Base-by-base conservation (phyloP, 2,797 vertebrate genomes). In the Amphiprion clarkii region DNA sequence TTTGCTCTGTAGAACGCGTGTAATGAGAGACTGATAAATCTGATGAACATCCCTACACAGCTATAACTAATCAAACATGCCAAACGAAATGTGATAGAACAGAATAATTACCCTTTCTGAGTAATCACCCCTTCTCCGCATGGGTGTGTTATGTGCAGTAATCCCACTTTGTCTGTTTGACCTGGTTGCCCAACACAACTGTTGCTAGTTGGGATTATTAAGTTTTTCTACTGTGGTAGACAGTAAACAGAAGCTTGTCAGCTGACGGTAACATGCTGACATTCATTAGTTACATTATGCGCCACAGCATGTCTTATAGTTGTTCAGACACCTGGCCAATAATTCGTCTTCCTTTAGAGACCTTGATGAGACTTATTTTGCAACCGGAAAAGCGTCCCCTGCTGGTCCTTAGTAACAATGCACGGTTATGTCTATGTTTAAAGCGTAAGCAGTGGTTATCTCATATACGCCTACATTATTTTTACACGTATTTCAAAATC, bases 171-270 rank as follows among this genome's bases (percentile, higher is more conserved):
- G 60, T 63, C 72, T 79, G 67, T 90, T 82, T 80, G 48, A 75
- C 74, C 70, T 55, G 56, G 31, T n/a, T 57, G 61, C n/a, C n/a
- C 3, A 67, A 62, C n/a, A 44, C 58, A 75, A 55, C 58, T 74
- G 78, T 77, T 85, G 78, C 68, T 75, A 33, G 54, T 79, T 86
- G 27, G 71, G 74, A 78, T 88, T 78, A 80, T 79, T 66, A 61
- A 6, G 48, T 17, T 19, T 7, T 59, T 25, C 25, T 42, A 9
- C 73, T 74, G 70, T 49, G 76, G 49, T 12, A 75, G 61, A 75
- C 25, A 71, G 64, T 17, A 57, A 52, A 76, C 21, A 42, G 71
- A 49, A 27, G 44, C 31, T 33, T 27, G 55, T 67, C 53, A 57
- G 16, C 36, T 54, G 21, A 13, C 0, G n/a, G 33, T 51, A 40